Percentiles rank a stretch among this genome's conserved stretches.
phyloP scores from a whole-genome alignment of 2,888 invertebrate species.

The Cephus sareptanus region DNA sequence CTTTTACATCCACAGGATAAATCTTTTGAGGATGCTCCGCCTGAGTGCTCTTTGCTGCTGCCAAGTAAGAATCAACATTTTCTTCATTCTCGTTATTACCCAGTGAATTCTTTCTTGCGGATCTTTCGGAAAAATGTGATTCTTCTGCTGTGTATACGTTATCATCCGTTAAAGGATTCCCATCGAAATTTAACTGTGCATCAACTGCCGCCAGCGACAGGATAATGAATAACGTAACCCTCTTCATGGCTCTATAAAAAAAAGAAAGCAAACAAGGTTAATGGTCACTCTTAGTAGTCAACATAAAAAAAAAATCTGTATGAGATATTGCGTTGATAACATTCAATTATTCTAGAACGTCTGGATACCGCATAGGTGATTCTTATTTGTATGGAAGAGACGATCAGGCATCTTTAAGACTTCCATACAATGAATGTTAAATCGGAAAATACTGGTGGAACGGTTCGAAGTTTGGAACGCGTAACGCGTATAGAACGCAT shows the following conservation, averaged over 20 bases:
- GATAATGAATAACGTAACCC: constrained; percentile 13
- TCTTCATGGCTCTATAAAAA: constrained; percentile 40
- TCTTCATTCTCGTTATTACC: background rate
- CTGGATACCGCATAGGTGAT: too few relatives aligned
- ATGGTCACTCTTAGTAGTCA: too few relatives aligned
- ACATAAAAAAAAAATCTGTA: background rate
- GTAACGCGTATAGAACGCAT: too few relatives aligned
- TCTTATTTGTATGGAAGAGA: too few relatives aligned
- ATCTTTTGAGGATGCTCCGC: constrained; percentile 31
- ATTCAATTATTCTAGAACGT: too few relatives aligned
- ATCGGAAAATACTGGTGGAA: too few relatives aligned
- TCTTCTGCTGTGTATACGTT: constrained; percentile 59
- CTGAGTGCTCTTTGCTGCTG: constrained; percentile 14
- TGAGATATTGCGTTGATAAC: too few relatives aligned
- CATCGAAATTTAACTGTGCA: constrained; percentile 57
- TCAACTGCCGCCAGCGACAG: constrained; percentile 5
- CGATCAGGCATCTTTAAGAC: too few relatives aligned
- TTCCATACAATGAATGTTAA: too few relatives aligned
- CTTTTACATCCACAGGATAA: constrained; percentile 31
- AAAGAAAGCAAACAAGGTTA: background rate
- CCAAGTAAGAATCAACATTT: constrained; percentile 17
- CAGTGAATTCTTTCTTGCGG: constrained; percentile 30
- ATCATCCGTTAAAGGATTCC: constrained; percentile 57
- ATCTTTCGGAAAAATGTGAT: constrained; percentile 41
- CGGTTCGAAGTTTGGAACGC: too few relatives aligned